Evolutionary conservation across 2,888 invertebrate species (phyloP).

Genomic region (Drosophila antonietae): DNA sequence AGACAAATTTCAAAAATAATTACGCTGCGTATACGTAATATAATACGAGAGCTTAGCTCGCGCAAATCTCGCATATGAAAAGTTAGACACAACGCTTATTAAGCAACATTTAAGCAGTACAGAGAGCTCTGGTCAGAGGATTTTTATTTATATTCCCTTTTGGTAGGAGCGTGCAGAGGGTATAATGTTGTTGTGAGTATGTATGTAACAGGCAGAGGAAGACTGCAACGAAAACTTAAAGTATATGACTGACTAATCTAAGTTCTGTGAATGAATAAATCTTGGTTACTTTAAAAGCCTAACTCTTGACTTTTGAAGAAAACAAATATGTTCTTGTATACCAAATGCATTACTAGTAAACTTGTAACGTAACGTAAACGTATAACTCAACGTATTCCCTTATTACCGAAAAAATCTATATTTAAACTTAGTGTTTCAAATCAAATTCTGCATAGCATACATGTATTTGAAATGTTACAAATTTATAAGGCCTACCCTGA

Average conservation of each 20-base stretch:
- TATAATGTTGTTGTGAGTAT: background rate
- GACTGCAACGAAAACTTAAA: background rate
- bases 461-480: background rate
- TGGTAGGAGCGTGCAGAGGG: background rate
- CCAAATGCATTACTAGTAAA: too few species aligned
- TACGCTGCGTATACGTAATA: constrained; percentile 1
- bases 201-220: background rate
- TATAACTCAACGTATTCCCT: too few species aligned
- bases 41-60: background rate
- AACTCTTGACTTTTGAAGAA: too few species aligned
- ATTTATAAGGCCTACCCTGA: background rate
- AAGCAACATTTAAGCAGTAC: constrained; percentile 44
- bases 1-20: background rate
- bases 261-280: background rate
- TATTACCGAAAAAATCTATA: too few species aligned
- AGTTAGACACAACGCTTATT: constrained; percentile 70
- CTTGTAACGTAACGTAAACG: too few species aligned
- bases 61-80: constrained; percentile 2
- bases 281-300: too few species aligned
- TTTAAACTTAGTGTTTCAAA: too few species aligned
- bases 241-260: background rate
- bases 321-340: too few species aligned
- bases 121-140: background rate
- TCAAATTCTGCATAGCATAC: too few species aligned
- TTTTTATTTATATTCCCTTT: background rate